A percentile compares a stretch with the other conserved stretches of the same genome.
Conservation (phyloP, 2,113 vertebrate genomes). For the Rhinolophus ferrumequinum region DNA sequence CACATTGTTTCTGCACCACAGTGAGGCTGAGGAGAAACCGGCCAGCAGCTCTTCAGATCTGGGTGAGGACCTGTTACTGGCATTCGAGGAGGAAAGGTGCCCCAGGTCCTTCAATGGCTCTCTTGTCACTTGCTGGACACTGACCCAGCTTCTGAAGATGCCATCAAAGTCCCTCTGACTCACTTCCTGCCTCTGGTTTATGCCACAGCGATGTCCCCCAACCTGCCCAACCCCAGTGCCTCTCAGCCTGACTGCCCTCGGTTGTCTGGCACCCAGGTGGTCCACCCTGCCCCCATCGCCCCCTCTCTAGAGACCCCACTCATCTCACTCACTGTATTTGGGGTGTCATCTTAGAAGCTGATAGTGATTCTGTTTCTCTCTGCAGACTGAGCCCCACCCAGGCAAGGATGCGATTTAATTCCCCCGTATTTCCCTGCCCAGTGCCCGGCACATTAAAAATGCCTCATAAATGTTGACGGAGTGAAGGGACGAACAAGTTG, state of each 20-base stretch:
- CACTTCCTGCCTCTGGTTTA: background rate
- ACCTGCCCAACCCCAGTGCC: background rate
- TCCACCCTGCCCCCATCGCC: background rate
- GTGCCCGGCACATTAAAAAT: background rate
- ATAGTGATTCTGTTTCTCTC: background rate
- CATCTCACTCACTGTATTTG: background rate
- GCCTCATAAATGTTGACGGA: too few species aligned
- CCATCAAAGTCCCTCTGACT: background rate
- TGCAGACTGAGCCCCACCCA: background rate
- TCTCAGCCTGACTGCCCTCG: background rate
- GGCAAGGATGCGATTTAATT: too few species aligned
- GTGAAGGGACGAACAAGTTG: too few species aligned
- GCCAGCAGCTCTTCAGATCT: background rate
- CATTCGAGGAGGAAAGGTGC: rapidly evolving
- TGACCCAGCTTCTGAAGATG: background rate
- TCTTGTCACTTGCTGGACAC: background rate
- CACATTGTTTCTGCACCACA: background rate
- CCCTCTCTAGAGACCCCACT: background rate
- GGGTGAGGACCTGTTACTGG: rapidly evolving
- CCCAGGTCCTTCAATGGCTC: background rate
- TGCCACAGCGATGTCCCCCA: background rate
- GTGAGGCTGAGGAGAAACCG: background rate
- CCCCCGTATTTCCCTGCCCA: background rate
- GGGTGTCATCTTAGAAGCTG: background rate
- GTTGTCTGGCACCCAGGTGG: too few species aligned